phyloP scores from a whole-genome alignment of 2,113 vertebrate species.

The Lamprologus lemairii region DNA sequence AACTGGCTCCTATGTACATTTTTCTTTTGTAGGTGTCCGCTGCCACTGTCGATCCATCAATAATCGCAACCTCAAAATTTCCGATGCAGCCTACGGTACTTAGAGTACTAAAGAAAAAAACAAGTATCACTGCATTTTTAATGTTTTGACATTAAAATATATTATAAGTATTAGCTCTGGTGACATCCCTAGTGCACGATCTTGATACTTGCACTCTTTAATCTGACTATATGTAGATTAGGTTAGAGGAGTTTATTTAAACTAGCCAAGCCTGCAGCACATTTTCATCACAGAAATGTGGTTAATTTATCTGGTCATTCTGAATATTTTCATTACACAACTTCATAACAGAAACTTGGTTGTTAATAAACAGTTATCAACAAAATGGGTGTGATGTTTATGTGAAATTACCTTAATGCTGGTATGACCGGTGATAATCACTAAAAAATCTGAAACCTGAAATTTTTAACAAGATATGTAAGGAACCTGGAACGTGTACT shows the following conservation, averaged over 20 bases:
- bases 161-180: not conserved
- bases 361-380: not conserved
- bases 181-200: not conserved
- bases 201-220: not conserved
- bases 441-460: not conserved
- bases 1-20: not conserved
- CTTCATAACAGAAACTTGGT: not conserved
- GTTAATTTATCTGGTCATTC: not conserved
- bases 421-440: not conserved
- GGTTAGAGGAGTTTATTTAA: not conserved
- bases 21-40: not conserved
- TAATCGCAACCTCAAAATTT: not conserved
- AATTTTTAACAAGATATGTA: not conserved
- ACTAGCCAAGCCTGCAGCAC: not conserved
- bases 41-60: not conserved
- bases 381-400: not conserved
- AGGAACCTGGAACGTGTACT: not conserved
- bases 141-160: not conserved
- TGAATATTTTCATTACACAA: not conserved
- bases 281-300: not conserved
- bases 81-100: not conserved
- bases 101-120: not conserved
- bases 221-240: not conserved
- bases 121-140: not conserved
- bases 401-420: not conserved